A percentile compares a stretch with the other conserved stretches of the same genome.
These are phyloP conservation scores for Oscheius sp. DNA, from an alignment of 2,888 invertebrate genomes.

Conservation along the genomic window DNA sequence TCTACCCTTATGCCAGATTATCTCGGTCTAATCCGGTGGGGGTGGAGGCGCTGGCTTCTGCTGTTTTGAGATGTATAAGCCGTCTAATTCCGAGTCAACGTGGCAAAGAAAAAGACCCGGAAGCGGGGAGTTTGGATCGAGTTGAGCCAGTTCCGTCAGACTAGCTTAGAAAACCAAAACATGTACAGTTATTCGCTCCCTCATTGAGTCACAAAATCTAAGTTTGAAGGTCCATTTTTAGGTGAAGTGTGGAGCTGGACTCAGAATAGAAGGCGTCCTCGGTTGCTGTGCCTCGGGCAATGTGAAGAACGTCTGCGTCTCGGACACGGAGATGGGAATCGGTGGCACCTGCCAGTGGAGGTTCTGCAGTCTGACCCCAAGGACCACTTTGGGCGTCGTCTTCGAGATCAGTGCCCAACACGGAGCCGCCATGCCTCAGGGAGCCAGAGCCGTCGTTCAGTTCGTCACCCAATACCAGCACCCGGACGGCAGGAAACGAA, in stretches of 20 bases:
- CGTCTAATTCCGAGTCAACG: neutral
- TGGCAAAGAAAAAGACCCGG: neutral
- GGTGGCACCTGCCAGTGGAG: conserved; percentile 99
- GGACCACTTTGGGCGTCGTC: conserved; percentile 90
- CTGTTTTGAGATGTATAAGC: neutral
- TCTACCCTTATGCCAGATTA: too few relatives aligned
- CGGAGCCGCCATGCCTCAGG: conserved; percentile 82
- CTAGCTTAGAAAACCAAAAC: neutral
- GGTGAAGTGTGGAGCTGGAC: conserved; percentile 67
- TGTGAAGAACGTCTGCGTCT: conserved; percentile 89
- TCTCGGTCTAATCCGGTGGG: too few relatives aligned
- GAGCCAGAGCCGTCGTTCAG: conserved; percentile 95
- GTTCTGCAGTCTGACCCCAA: conserved; percentile 89
- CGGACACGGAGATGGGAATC: conserved; percentile 96
- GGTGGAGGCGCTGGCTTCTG: neutral
- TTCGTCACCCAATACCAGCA: conserved; percentile 99
- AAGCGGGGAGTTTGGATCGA: neutral
- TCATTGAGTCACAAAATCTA: neutral
- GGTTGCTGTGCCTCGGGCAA: conserved; percentile 91
- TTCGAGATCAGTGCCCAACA: conserved; percentile 96
- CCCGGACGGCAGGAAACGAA: conserved; percentile 85
- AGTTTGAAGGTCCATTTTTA: conserved; percentile 27
- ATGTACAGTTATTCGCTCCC: neutral
- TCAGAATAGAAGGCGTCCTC: conserved; percentile 80
- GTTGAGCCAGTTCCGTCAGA: neutral